Percentiles rank a stretch among this genome's conserved stretches.
Evolutionary conservation across 2,888 invertebrate genomes (phyloP).

Genomic region (Artemia sp.): DNA sequence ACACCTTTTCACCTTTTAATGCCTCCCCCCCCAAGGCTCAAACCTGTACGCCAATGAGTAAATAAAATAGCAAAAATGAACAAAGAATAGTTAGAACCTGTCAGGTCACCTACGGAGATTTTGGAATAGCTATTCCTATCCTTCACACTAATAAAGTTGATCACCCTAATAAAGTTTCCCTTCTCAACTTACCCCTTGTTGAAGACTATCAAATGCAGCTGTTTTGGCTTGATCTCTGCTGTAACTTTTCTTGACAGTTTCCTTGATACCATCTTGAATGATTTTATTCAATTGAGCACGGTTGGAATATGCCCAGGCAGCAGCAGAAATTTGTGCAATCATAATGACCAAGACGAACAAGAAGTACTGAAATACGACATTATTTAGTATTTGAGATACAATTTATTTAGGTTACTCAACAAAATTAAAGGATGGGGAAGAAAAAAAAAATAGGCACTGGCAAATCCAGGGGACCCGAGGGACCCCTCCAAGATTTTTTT

Average conservation of each 20-base stretch:
- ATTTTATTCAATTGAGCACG: conserved; percentile 46
- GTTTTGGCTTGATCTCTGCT: conserved; percentile 37
- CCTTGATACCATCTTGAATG: conserved; percentile 44
- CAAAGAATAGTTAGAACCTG: no score
- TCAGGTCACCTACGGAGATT: no score
- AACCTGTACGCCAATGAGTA: no score
- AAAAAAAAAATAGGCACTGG: not conserved
- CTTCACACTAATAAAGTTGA: no score
- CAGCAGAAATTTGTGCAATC: conserved; percentile 57
- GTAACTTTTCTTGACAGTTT: conserved; percentile 47
- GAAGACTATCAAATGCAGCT: conserved; percentile 48
- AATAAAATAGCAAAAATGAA: no score
- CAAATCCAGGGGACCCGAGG: no score
- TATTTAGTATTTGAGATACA: conserved; percentile 20
- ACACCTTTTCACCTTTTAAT: no score
- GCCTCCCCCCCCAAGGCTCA: no score
- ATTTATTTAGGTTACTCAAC: not conserved
- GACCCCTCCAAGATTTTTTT: no score
- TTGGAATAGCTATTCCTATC: no score
- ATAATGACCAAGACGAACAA: conserved; percentile 55
- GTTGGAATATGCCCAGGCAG: conserved; percentile 56
- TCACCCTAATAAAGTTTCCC: not conserved
- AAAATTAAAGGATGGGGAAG: not conserved
- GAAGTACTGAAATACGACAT: conserved; percentile 46
- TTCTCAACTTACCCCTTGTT: conserved; percentile 35